A percentile compares a stretch with the other conserved stretches of the same genome.
Evolutionary conservation across 2,113 vertebrate genomes (phyloP).

Genomic region (Aspidoscelis tigris): DNA sequence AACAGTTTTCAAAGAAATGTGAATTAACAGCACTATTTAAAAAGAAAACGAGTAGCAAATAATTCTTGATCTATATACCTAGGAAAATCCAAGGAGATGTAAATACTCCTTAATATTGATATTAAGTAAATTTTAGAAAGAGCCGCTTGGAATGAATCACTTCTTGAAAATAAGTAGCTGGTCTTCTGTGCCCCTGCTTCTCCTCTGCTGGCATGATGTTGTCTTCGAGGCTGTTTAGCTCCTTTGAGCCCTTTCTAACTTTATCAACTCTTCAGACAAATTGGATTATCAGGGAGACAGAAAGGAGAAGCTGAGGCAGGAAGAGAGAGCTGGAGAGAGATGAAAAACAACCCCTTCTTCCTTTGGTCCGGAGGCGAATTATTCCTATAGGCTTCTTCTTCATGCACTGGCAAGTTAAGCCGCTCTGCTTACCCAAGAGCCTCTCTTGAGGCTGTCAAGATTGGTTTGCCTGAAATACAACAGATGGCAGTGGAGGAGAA

Average conservation of each 20-base stretch:
- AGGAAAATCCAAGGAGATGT: no score
- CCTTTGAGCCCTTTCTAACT: background rate
- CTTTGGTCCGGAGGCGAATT: background rate
- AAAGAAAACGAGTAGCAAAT: no score
- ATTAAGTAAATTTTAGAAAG: no score
- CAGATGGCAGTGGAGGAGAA: background rate
- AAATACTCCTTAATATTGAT: no score
- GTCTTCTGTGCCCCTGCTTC: no score
- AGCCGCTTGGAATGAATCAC: no score
- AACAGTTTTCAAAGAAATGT: no score
- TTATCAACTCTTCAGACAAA: background rate
- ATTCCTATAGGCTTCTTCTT: background rate
- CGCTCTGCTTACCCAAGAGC: slow-evolving; percentile 1
- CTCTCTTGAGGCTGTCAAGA: background rate
- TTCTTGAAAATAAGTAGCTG: no score
- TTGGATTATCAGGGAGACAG: slow-evolving; percentile 6
- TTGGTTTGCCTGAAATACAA: slow-evolving; percentile 13
- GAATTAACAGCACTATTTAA: no score
- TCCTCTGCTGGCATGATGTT: no score
- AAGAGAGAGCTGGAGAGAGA: background rate
- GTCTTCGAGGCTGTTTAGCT: background rate
- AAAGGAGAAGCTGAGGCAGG: background rate
- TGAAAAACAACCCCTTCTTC: background rate
- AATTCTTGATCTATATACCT: no score
- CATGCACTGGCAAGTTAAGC: slow-evolving; percentile 11